Conservation (phyloP, 2,888 invertebrate genomes). For the Drosophila cyrtoloma region DNA sequence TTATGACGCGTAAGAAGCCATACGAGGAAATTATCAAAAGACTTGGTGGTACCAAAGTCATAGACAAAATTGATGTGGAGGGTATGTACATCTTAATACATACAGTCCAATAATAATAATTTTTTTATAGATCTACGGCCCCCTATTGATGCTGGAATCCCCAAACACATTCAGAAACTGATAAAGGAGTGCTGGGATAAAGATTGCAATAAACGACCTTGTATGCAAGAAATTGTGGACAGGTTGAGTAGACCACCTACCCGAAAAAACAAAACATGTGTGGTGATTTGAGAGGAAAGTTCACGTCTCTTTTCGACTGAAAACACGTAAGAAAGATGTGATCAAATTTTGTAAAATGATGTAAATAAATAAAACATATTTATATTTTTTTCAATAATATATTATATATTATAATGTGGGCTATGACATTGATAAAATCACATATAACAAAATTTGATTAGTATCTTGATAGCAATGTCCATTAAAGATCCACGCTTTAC, state of each 20-base stretch:
- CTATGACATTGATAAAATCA: no score
- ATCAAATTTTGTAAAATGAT: no score
- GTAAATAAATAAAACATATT: no score
- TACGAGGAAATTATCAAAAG: accelerated
- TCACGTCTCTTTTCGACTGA: background rate
- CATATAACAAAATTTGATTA: no score
- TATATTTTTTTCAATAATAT: no score
- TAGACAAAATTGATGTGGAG: accelerated
- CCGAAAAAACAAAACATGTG: no score
- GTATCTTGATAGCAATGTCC: no score
- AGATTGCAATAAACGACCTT: background rate
- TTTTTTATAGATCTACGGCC: background rate
- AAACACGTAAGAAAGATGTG: no score
- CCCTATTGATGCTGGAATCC: background rate
- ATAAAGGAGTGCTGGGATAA: background rate
- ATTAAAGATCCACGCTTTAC: no score
- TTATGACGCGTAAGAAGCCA: conserved; percentile 7
- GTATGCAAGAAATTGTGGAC: background rate
- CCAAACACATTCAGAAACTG: accelerated
- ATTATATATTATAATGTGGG: no score
- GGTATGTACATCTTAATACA: background rate
- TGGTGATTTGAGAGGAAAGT: background rate
- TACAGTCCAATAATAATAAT: background rate
- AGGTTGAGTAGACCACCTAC: background rate
- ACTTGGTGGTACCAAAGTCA: accelerated